A percentile compares a stretch with the other conserved stretches of the same genome.
Conservation (phyloP, 92 coral and sea anemone species). For the Heliopora coerulea region DNA sequence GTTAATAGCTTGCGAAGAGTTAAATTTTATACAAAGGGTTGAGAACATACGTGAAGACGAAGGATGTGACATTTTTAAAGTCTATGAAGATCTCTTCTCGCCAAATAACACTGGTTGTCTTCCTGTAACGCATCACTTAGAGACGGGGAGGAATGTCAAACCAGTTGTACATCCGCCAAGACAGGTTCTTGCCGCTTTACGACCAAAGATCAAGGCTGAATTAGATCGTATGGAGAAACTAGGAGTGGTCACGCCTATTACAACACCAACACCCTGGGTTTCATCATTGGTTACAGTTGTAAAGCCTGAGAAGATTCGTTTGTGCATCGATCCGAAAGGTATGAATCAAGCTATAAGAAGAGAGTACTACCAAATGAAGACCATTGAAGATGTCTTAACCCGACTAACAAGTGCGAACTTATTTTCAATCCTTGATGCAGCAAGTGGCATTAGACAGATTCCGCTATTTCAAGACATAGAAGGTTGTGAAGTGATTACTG, state of each 20-base stretch:
- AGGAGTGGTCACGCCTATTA: slow-evolving; percentile 38
- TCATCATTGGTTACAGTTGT: slow-evolving; percentile 50
- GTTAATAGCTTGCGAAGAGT: not conserved
- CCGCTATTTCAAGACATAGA: too few relatives aligned
- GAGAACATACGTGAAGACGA: not conserved
- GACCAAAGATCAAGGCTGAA: slow-evolving; percentile 31
- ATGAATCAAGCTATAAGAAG: slow-evolving; percentile 53
- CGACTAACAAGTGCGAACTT: slow-evolving; percentile 51
- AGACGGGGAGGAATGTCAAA: not conserved
- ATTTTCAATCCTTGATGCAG: slow-evolving; percentile 54
- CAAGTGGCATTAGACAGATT: slow-evolving; percentile 58
- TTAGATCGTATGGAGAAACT: slow-evolving; percentile 47
- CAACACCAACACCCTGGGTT: slow-evolving; percentile 54
- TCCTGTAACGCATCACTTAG: slow-evolving; percentile 14
- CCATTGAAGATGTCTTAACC: slow-evolving; percentile 52
- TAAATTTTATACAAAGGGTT: slow-evolving; percentile 6
- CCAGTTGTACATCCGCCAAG: slow-evolving; percentile 45
- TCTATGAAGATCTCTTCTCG: slow-evolving; percentile 11
- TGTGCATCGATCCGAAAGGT: slow-evolving; percentile 63
- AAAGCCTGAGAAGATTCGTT: slow-evolving; percentile 53
- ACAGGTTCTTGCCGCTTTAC: slow-evolving; percentile 34
- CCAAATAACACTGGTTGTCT: not conserved
- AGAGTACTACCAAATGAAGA: slow-evolving; percentile 55
- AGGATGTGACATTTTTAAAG: not conserved
- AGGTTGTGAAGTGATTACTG: too few relatives aligned